Percentiles rank a stretch among this genome's conserved stretches.
Evolutionary conservation across 2,113 vertebrate species (phyloP).

Genomic region (Ancistrus triradiatus): DNA sequence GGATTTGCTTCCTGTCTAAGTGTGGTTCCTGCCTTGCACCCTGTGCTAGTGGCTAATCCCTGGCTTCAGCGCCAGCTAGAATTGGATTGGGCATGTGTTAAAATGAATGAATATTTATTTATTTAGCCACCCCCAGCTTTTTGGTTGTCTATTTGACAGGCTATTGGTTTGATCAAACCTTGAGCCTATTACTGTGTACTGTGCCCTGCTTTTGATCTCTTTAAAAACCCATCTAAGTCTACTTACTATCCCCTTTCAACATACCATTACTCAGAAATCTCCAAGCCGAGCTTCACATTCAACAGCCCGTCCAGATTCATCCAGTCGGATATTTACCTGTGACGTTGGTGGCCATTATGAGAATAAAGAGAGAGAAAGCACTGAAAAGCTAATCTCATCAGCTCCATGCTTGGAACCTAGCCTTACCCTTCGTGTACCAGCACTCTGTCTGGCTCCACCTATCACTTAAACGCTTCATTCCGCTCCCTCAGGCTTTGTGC

Average conservation of each 20-base stretch:
- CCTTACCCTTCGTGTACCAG: conserved; percentile 4
- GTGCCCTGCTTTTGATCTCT: neutral
- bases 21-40: no score
- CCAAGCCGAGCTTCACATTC: neutral
- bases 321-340: neutral
- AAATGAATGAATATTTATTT: no score
- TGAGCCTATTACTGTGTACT: conserved; percentile 14
- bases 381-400: neutral
- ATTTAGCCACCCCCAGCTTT: no score
- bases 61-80: no score
- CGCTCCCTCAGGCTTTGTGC: conserved; percentile 30
- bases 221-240: conserved; percentile 10
- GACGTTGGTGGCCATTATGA: neutral
- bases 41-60: no score
- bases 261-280: neutral
- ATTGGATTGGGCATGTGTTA: no score
- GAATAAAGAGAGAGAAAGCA: neutral
- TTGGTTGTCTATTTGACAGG: no score
- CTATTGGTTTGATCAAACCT: neutral
- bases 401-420: neutral
- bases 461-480: conserved; percentile 6
- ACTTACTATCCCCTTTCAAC: neutral
- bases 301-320: neutral
- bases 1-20: no score
- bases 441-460: neutral